Evolutionary conservation across 2,888 invertebrate genomes (phyloP).

Genomic region (Papilio gigon): DNA sequence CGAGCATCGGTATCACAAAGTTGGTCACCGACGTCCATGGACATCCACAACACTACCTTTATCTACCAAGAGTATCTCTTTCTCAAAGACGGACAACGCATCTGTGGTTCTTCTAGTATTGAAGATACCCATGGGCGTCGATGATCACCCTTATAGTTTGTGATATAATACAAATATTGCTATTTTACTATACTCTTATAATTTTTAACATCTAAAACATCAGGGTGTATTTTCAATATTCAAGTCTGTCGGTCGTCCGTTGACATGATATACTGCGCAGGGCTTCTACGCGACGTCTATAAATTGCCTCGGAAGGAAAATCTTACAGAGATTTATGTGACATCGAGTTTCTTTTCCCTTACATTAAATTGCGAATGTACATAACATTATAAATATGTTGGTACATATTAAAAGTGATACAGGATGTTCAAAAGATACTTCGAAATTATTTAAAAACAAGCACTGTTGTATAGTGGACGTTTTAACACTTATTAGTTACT

Average conservation of each 20-base stretch:
- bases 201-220: background rate
- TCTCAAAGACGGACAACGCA: too few relatives aligned
- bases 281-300: conserved; percentile 23
- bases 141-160: too few relatives aligned
- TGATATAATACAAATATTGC: too few relatives aligned
- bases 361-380: conserved; percentile 15
- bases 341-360: conserved; percentile 18
- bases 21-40: too few relatives aligned
- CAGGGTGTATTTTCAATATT: conserved; percentile 14
- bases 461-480: too few relatives aligned
- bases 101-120: too few relatives aligned
- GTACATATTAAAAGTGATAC: background rate
- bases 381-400: conserved; percentile 1
- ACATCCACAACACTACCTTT: too few relatives aligned
- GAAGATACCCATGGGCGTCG: too few relatives aligned
- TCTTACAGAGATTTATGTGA: conserved; percentile 28
- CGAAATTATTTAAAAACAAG: background rate
- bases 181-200: too few relatives aligned
- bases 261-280: conserved; percentile 29
- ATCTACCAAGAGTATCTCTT: too few relatives aligned
- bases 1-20: too few relatives aligned
- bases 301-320: conserved; percentile 27
- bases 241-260: conserved; percentile 15
- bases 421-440: background rate
- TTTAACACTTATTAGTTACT: background rate